A percentile compares a stretch with the other conserved stretches of the same genome.
Conservation (phyloP, 2,888 invertebrate genomes). For the Acrocyrtus sp. region DNA sequence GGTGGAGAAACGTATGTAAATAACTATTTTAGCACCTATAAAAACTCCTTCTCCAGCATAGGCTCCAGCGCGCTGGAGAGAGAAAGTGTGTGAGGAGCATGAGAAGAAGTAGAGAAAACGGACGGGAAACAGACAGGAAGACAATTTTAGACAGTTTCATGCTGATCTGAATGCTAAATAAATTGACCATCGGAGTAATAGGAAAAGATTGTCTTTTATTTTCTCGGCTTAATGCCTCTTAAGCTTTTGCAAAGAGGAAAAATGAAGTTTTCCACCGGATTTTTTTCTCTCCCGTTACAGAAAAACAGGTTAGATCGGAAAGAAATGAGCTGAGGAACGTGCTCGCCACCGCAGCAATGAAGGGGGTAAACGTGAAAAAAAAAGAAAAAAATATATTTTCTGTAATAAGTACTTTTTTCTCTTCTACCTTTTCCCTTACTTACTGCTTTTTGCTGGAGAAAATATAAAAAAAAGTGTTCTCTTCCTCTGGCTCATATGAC, state of each 20-base stretch:
- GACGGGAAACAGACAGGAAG: slow-evolving; percentile 41
- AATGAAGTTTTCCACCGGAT: slow-evolving; percentile 10
- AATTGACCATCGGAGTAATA: slow-evolving; percentile 43
- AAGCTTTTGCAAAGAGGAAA: slow-evolving; percentile 32
- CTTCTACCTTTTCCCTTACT: too few species aligned
- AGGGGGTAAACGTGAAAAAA: too few species aligned
- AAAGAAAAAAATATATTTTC: slow-evolving; percentile 3
- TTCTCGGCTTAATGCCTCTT: slow-evolving; percentile 25
- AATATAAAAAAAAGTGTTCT: too few species aligned
- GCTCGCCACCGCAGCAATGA: slow-evolving; percentile 1
- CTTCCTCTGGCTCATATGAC: too few species aligned
- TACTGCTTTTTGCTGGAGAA: too few species aligned
- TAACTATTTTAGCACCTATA: too few species aligned
- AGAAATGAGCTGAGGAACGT: slow-evolving; percentile 15
- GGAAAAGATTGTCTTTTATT: slow-evolving; percentile 43
- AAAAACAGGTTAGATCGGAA: background rate
- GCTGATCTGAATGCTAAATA: slow-evolving; percentile 49
- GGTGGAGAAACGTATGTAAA: too few species aligned
- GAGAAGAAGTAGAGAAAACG: slow-evolving; percentile 6
- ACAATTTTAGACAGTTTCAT: slow-evolving; percentile 45
- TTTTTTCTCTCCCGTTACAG: background rate
- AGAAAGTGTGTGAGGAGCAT: too few species aligned
- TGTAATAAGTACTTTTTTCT: too few species aligned
- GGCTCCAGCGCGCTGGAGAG: too few species aligned
- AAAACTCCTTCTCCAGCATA: too few species aligned